Percentiles rank a stretch among this genome's conserved stretches.
Evolutionary conservation across 2,888 invertebrate species (phyloP).

Genomic region (Bombyx huttoni): DNA sequence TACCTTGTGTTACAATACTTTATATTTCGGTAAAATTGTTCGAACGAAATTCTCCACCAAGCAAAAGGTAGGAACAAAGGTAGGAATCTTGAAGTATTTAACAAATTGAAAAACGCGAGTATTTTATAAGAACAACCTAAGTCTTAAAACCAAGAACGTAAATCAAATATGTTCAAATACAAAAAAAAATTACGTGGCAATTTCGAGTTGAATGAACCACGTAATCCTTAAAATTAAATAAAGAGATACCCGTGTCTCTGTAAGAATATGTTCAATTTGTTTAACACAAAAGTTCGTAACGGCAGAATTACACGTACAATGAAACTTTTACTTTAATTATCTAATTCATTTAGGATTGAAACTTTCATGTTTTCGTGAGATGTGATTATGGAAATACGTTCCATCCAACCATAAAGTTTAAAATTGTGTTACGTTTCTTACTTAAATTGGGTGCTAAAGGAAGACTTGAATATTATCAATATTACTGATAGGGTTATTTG

Average conservation of each 20-base stretch:
- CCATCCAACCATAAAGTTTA: not conserved
- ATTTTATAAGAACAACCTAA: no score
- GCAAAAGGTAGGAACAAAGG: no score
- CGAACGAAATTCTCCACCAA: no score
- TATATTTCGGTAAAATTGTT: no score
- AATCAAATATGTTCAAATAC: no score
- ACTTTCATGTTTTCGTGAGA: not conserved
- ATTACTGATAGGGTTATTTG: not conserved
- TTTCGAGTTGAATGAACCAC: no score
- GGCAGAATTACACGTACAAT: not conserved
- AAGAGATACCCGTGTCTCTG: not conserved
- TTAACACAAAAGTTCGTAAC: not conserved
- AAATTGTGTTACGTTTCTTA: not conserved
- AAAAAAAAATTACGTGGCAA: no score
- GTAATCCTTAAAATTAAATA: not conserved
- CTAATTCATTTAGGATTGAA: not conserved
- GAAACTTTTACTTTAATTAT: not conserved
- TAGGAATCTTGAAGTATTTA: no score
- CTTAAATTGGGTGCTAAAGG: not conserved
- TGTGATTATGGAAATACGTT: not conserved
- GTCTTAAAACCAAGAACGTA: no score
- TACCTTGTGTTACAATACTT: no score
- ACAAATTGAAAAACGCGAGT: no score
- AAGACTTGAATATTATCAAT: not conserved
- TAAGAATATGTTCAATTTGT: not conserved